Evolutionary conservation across 2,888 invertebrate genomes (phyloP).

Genomic region (Lasioglossum marginatum): DNA sequence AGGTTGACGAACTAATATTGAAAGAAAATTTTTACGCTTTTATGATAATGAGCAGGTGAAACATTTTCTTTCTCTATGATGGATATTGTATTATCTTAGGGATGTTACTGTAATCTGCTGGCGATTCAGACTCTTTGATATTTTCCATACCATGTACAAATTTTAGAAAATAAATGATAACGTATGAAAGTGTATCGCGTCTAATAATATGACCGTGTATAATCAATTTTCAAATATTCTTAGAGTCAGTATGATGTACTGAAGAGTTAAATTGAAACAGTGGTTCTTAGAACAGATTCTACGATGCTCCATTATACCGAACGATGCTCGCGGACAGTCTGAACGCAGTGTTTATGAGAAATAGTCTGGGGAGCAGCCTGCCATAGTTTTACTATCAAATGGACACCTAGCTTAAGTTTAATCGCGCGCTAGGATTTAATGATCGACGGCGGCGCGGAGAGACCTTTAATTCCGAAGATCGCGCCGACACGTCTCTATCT

Average conservation of each 20-base stretch:
- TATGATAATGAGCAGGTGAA: background rate
- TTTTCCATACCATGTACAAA: too few species aligned
- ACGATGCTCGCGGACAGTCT: background rate
- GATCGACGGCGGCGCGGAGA: slow-evolving; percentile 71
- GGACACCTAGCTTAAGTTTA: slow-evolving; percentile 46
- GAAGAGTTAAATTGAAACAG: background rate
- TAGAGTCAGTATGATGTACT: too few species aligned
- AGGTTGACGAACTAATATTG: background rate
- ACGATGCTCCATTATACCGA: background rate
- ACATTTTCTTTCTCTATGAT: background rate
- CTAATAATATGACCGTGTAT: too few species aligned
- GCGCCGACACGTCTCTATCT: slow-evolving; percentile 73
- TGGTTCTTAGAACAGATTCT: background rate
- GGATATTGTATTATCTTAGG: too few species aligned
- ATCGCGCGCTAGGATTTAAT: slow-evolving; percentile 77
- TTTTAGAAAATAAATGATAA: too few species aligned
- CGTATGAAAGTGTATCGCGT: too few species aligned
- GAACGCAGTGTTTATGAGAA: background rate
- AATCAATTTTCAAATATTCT: too few species aligned
- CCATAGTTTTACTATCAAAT: background rate
- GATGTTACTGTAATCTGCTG: too few species aligned
- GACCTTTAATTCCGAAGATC: slow-evolving; percentile 78
- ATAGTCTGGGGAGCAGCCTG: background rate
- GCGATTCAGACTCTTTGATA: too few species aligned
- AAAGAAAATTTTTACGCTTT: background rate